A percentile compares a stretch with the other conserved stretches of the same genome.
These are phyloP conservation scores for Anadara kagoshimensis DNA, from an alignment of 1,140 invertebrate genomes.

Conservation along the genomic window DNA sequence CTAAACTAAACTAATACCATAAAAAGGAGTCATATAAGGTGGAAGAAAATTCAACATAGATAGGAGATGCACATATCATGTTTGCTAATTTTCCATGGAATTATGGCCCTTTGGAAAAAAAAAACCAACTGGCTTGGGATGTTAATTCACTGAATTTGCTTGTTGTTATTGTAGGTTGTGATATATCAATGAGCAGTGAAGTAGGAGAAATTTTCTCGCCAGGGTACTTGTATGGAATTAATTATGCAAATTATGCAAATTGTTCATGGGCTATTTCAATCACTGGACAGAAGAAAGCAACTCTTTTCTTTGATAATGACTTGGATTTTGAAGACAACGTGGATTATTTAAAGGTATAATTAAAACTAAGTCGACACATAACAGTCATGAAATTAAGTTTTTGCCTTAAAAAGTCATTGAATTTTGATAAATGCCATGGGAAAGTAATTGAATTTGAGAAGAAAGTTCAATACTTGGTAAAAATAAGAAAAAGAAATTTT, in stretches of 20 bases:
- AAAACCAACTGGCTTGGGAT: not conserved
- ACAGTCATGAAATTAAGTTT: not conserved
- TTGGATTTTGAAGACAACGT: conserved; percentile 30
- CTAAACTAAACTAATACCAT: too few species aligned
- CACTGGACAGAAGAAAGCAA: conserved; percentile 8
- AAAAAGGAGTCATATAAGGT: too few species aligned
- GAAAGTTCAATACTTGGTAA: too few species aligned
- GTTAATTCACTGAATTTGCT: not conserved
- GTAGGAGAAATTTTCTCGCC: conserved; percentile 48
- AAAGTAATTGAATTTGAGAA: too few species aligned
- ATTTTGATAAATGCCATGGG: too few species aligned
- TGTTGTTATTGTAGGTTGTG: conserved; percentile 43
- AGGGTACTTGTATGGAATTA: conserved; percentile 37
- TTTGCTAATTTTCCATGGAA: too few species aligned
- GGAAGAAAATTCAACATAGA: too few species aligned
- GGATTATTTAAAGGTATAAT: conserved; percentile 49
- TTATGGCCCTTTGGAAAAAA: too few species aligned
- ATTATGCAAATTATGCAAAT: conserved; percentile 48
- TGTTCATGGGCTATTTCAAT: conserved; percentile 43
- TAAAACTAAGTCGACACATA: too few species aligned
- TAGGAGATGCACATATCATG: too few species aligned
- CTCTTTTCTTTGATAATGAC: conserved; percentile 35
- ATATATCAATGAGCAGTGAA: conserved; percentile 5
- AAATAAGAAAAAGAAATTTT: too few species aligned
- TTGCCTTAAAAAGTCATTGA: not conserved